These are phyloP conservation scores for Drosophila neocordata DNA, from an alignment of 1,140 invertebrate species.

Conservation along the genomic window DNA sequence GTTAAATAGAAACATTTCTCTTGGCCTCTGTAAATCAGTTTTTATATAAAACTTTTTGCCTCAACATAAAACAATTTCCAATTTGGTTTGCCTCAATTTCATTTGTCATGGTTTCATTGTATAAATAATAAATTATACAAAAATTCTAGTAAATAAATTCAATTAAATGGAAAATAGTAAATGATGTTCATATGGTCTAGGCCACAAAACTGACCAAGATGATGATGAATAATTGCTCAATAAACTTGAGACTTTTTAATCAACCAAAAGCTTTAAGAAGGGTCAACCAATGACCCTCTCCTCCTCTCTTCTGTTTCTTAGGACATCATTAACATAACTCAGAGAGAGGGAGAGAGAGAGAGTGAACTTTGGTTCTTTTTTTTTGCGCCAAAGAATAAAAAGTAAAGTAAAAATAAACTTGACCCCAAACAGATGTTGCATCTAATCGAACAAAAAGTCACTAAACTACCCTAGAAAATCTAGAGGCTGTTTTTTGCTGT, in stretches of 20 bases:
- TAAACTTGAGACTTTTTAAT: constrained; percentile 63
- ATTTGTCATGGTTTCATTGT: constrained; percentile 55
- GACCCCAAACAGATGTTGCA: constrained; percentile 69
- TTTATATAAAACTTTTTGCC: not conserved
- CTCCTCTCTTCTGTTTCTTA: not conserved
- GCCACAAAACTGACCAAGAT: constrained; percentile 17
- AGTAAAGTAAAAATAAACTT: constrained; percentile 17
- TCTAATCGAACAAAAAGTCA: constrained; percentile 68
- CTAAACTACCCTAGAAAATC: constrained; percentile 61
- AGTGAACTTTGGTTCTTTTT: constrained; percentile 52
- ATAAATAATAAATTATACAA: constrained; percentile 52
- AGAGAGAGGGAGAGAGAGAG: too few species aligned
- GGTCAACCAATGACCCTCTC: not conserved
- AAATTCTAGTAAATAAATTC: constrained; percentile 46
- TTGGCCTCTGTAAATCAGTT: too few species aligned
- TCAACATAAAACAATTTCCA: not conserved
- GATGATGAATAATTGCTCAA: constrained; percentile 43
- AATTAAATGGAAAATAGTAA: constrained; percentile 56
- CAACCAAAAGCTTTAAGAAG: constrained; percentile 41
- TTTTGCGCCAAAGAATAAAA: constrained; percentile 37
- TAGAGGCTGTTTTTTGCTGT: not conserved
- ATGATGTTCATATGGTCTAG: constrained; percentile 11
- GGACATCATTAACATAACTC: constrained; percentile 59
- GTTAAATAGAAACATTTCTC: too few species aligned
- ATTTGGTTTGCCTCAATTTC: not conserved